Conservation (phyloP, 2,797 vertebrate genomes). For the Danio albolineatus region DNA sequence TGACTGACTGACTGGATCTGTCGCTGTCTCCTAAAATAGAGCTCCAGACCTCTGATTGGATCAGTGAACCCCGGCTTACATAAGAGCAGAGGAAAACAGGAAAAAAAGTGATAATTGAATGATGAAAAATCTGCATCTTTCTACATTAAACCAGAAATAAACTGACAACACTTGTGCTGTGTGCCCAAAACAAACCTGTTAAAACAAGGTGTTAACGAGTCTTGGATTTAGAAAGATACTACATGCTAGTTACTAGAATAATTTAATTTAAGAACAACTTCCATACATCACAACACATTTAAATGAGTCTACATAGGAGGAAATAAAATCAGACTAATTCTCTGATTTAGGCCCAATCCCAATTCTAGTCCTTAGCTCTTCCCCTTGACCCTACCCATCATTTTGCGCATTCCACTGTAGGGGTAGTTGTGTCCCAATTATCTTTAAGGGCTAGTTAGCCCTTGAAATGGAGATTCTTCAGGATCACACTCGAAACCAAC, state of each 20-base stretch:
- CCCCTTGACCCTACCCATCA: no score
- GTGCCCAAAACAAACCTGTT: neutral
- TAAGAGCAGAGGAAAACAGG: slow-evolving; percentile 26
- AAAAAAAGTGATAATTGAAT: slow-evolving; percentile 43
- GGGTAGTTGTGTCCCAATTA: no score
- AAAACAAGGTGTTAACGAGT: slow-evolving; percentile 22
- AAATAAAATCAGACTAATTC: neutral
- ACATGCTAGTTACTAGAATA: neutral
- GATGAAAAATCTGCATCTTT: slow-evolving; percentile 12
- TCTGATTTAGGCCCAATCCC: no score
- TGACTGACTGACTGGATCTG: slow-evolving; percentile 23
- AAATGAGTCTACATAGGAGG: neutral
- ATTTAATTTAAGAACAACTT: neutral
- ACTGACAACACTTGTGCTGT: neutral
- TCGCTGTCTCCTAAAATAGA: slow-evolving; percentile 57
- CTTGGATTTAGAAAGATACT: neutral
- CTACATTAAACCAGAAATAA: neutral
- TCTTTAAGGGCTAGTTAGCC: no score
- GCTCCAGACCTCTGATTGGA: slow-evolving; percentile 51
- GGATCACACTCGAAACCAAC: no score
- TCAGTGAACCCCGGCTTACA: slow-evolving; percentile 46
- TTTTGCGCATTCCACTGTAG: no score
- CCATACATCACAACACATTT: neutral
- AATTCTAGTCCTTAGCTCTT: no score
- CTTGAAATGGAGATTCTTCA: no score